phyloP scores from a whole-genome alignment of 2,888 invertebrate species.

The Macroteleia sp. region DNA sequence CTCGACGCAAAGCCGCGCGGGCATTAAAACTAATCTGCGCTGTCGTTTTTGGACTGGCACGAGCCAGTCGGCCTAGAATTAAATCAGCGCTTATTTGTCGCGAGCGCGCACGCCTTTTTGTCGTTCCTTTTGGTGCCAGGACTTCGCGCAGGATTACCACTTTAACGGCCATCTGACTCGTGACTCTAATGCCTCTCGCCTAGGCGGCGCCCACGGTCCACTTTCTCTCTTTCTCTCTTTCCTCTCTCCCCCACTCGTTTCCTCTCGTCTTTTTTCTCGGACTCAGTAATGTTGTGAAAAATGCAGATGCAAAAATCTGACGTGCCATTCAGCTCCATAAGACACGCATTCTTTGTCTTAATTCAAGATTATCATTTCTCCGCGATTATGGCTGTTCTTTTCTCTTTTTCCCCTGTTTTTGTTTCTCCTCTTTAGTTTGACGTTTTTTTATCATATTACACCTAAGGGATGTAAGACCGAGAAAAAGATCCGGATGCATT shows the following conservation, averaged over 20 bases:
- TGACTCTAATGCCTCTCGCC: conserved; percentile 45
- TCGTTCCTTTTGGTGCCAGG: conserved; percentile 55
- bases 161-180: conserved; percentile 64
- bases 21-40: conserved; percentile 76
- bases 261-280: no score
- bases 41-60: conserved; percentile 67
- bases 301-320: conserved; percentile 38
- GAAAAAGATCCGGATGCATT: conserved; percentile 3
- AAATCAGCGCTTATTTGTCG: conserved; percentile 79
- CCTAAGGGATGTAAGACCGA: conserved; percentile 10
- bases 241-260: not conserved
- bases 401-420: no score
- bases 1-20: conserved; percentile 66
- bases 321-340: conserved; percentile 27
- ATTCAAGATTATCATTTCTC: not conserved
- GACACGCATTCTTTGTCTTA: not conserved
- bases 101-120: conserved; percentile 60
- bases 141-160: conserved; percentile 65
- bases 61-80: conserved; percentile 74
- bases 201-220: conserved; percentile 31
- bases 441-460: conserved; percentile 23
- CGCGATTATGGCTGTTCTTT: no score
- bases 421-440: no score
- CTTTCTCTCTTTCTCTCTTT: not conserved
- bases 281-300: conserved; percentile 29